These are phyloP conservation scores for Cirrhinus mrigala DNA, from an alignment of 2,797 vertebrate genomes.

Conservation along the genomic window DNA sequence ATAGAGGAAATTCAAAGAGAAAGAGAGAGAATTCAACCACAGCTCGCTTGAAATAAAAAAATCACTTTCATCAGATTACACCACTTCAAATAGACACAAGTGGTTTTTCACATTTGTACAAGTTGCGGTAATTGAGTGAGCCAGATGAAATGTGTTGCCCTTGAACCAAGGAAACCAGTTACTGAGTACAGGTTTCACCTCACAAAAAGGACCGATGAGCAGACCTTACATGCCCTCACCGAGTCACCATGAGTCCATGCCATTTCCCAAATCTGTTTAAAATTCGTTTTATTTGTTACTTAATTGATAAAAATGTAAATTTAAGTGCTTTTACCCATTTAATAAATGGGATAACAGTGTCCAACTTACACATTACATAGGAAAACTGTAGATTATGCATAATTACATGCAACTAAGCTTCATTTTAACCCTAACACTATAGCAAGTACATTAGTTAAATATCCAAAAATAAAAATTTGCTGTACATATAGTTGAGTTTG, in stretches of 20 bases:
- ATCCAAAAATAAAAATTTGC: not conserved
- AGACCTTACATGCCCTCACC: slow-evolving; percentile 33
- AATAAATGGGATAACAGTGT: not conserved
- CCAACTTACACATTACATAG: not conserved
- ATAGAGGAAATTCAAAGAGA: slow-evolving; percentile 46
- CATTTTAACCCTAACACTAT: too few species aligned
- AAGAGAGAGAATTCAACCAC: slow-evolving; percentile 46
- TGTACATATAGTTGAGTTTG: not conserved
- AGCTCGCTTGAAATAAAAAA: slow-evolving; percentile 44
- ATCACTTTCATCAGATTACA: slow-evolving; percentile 52
- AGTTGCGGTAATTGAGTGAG: slow-evolving; percentile 51
- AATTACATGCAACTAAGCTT: too few species aligned
- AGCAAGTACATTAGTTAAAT: too few species aligned
- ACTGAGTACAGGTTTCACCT: slow-evolving; percentile 7
- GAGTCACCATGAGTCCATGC: not conserved
- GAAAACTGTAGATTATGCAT: too few species aligned
- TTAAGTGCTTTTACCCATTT: not conserved
- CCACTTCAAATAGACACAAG: slow-evolving; percentile 51
- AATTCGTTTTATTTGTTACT: not conserved
- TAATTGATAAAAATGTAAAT: not conserved
- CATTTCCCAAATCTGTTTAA: not conserved
- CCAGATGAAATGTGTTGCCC: slow-evolving; percentile 45
- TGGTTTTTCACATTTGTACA: slow-evolving; percentile 53
- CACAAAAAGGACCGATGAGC: not conserved
- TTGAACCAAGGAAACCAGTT: slow-evolving; percentile 46